Evolutionary conservation across 1,140 invertebrate species (phyloP), one percentile per base, ranked within the genome.

Genomic region (Lithobius niger): DNA sequence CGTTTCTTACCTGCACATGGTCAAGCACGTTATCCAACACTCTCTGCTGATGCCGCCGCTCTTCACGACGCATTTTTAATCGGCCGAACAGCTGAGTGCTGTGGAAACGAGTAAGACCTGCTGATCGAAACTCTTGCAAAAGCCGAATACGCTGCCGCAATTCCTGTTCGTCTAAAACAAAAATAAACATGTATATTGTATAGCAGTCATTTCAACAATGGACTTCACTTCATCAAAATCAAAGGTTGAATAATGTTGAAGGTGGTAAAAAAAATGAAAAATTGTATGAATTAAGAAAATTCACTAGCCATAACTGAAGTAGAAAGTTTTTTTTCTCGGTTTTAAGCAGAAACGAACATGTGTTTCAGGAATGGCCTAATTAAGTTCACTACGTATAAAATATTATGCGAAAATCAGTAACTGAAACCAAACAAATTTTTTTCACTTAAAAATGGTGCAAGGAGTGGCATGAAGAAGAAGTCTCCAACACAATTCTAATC

Each of bases 231-330:
- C 28, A 81, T 69, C 1, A 84, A 82, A 3, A 73, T 71, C 51
- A 83, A 74, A 13, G 91, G 76, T 60, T 84, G 83, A 77, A 83
- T 81, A 57, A 88, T 83, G n/a, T 77, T 69, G 0, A 81, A 60
- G 21, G 31, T 10, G 31, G n/a, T 10, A n/a, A 36, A 36, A 36
- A 36, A n/a, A n/a, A 36, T 36, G 6, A 36, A n/a, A n/a, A n/a
- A n/a, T n/a, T n/a, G n/a, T n/a, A n/a, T n/a, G n/a, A n/a, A n/a
- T n/a, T n/a, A n/a, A n/a, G n/a, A n/a, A n/a, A n/a, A n/a, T n/a
- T n/a, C n/a, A n/a, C n/a, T n/a, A n/a, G n/a, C n/a, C n/a, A n/a
- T n/a, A n/a, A n/a, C n/a, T n/a, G n/a, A n/a, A n/a, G n/a, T n/a
- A n/a, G n/a, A n/a, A n/a, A n/a, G n/a, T n/a, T n/a, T n/a, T n/a